Evolutionary conservation across 2,888 invertebrate species (phyloP).

Genomic region (Ectropis crepuscularia): DNA sequence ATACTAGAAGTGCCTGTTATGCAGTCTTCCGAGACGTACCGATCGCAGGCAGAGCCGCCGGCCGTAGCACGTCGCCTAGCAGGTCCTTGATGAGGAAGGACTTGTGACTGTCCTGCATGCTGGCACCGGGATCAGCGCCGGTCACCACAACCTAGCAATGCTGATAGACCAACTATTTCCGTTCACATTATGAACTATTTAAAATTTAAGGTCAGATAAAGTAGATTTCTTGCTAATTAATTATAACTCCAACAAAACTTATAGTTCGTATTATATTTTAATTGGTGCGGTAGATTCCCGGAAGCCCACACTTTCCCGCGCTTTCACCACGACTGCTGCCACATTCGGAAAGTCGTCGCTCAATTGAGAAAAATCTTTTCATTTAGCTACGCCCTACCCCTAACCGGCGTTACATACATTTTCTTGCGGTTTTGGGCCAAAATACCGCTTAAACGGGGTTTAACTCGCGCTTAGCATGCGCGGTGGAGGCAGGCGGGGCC

Average conservation of each 20-base stretch:
- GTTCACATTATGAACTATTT: conserved; percentile 12
- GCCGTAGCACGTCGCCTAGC: conserved; percentile 89
- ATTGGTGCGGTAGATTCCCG: conserved; percentile 18
- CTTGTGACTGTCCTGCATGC: conserved; percentile 87
- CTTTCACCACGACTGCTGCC: conserved; percentile 73
- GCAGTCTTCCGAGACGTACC: conserved; percentile 42
- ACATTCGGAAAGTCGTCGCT: conserved; percentile 72
- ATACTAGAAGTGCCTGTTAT: background rate
- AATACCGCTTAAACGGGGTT: conserved; percentile 84
- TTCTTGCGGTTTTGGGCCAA: conserved; percentile 83
- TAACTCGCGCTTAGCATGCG: conserved; percentile 83
- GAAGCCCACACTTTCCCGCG: conserved; percentile 74
- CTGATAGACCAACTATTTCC: too few relatives aligned
- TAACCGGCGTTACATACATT: conserved; percentile 80
- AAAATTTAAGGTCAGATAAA: too few relatives aligned
- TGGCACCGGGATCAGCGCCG: conserved; percentile 39
- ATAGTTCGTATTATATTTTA: background rate
- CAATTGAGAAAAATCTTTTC: conserved; percentile 79
- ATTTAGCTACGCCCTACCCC: conserved; percentile 81
- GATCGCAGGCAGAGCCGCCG: conserved; percentile 53
- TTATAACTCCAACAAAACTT: background rate
- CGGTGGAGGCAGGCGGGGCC: conserved; percentile 65
- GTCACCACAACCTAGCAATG: too few relatives aligned
- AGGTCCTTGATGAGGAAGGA: conserved; percentile 94
- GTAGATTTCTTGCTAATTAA: background rate